A percentile compares a stretch with the other conserved stretches of the same genome.
These are phyloP conservation scores for Lepidocyrtoides sp. DNA, from an alignment of 2,888 invertebrate species.

Conservation along the genomic window DNA sequence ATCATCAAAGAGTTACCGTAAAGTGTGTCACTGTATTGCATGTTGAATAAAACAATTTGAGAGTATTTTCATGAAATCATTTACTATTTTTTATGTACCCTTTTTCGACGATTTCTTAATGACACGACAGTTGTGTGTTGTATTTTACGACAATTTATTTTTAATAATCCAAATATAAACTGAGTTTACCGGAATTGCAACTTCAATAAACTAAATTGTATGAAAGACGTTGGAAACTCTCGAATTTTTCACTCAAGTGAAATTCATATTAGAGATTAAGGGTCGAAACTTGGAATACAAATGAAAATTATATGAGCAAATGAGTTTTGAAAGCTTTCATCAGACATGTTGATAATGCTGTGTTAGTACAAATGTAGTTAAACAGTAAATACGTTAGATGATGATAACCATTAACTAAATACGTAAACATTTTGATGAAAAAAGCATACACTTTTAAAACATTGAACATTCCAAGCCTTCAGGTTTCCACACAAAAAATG, in stretches of 20 bases:
- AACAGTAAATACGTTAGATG: background rate
- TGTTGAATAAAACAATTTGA: too few species aligned
- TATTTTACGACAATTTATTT: too few species aligned
- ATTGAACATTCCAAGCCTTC: background rate
- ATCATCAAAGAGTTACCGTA: constrained; percentile 14
- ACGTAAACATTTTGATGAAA: too few species aligned
- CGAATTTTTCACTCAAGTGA: background rate
- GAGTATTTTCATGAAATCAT: too few species aligned
- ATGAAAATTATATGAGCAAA: background rate
- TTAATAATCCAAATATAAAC: too few species aligned
- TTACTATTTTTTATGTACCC: too few species aligned
- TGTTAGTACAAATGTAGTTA: background rate
- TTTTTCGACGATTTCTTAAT: too few species aligned
- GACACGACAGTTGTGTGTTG: too few species aligned
- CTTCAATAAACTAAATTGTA: too few species aligned
- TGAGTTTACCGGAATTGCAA: too few species aligned
- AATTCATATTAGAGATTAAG: background rate
- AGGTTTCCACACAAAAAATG: background rate
- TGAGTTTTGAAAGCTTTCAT: background rate
- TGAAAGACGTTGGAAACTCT: too few species aligned
- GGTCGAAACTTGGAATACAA: background rate
- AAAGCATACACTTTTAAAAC: background rate
- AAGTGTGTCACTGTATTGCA: too few species aligned
- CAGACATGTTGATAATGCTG: background rate
- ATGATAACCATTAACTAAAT: background rate